phyloP scores from a whole-genome alignment of 2,888 invertebrate genomes.

The Onthophagus sagittarius region DNA sequence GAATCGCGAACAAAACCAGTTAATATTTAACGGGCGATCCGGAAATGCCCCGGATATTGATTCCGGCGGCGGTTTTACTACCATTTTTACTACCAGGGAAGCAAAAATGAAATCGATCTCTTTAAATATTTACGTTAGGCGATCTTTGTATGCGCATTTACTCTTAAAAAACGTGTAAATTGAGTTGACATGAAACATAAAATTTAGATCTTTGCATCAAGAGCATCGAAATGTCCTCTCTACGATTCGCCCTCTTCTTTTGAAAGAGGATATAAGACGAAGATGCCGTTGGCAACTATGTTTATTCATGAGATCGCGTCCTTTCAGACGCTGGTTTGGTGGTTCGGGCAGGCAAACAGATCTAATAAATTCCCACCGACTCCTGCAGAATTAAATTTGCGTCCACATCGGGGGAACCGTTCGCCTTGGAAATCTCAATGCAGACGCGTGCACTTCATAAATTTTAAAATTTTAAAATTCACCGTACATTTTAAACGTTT shows the following conservation, averaged over 20 bases:
- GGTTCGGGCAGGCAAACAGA: background rate
- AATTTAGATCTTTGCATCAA: background rate
- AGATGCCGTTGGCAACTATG: slow-evolving; percentile 11
- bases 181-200: background rate
- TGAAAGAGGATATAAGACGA: slow-evolving; percentile 25
- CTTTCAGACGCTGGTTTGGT: background rate
- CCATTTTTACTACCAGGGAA: slow-evolving; percentile 15
- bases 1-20: slow-evolving; percentile 10
- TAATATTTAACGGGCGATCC: slow-evolving; percentile 7
- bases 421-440: slow-evolving; percentile 21
- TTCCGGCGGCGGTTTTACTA: slow-evolving; percentile 7
- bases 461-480: slow-evolving; percentile 4
- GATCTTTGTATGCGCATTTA: background rate
- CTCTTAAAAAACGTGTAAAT: background rate
- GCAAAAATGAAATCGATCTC: background rate
- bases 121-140: background rate
- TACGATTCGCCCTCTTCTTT: background rate
- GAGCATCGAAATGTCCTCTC: background rate
- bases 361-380: background rate
- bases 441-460: slow-evolving; percentile 5
- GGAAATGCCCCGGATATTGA: slow-evolving; percentile 8
- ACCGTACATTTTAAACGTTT: slow-evolving; percentile 6
- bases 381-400: background rate
- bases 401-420: slow-evolving; percentile 1
- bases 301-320: background rate